Percentiles rank a stretch among this genome's conserved stretches.
Conservation (phyloP, 2,113 vertebrate species). For the Daubentonia madagascariensis region DNA sequence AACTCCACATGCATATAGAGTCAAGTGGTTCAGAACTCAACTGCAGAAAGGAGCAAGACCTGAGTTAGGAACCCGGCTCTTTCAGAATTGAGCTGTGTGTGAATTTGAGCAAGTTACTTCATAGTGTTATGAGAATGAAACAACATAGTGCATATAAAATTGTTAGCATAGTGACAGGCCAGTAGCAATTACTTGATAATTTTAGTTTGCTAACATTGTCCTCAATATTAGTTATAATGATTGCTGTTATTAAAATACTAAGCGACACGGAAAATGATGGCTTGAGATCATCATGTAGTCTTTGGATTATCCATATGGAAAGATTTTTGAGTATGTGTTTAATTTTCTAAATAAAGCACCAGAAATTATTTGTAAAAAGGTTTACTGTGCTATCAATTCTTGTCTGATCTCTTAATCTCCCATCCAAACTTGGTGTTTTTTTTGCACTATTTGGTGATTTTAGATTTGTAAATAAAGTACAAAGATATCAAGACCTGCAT, state of each 20-base stretch:
- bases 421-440: neutral
- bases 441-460: neutral
- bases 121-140: neutral
- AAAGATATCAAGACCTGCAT: neutral
- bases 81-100: neutral
- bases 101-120: neutral
- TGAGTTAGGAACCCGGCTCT: neutral
- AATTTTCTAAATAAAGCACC: neutral
- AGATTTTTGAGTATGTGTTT: conserved; percentile 11
- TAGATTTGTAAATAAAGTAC: neutral
- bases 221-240: neutral
- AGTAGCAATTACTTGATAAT: neutral
- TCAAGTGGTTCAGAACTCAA: neutral
- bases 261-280: neutral
- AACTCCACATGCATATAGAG: neutral
- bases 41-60: neutral
- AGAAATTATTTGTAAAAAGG: neutral
- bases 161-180: neutral
- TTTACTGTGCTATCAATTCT: neutral
- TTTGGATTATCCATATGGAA: neutral
- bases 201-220: neutral
- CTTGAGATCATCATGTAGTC: neutral
- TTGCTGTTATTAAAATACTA: conserved; percentile 31
- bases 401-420: neutral
- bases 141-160: neutral